phyloP scores from a whole-genome alignment of 1,140 invertebrate species.

The Dolichoris vasculosae region DNA sequence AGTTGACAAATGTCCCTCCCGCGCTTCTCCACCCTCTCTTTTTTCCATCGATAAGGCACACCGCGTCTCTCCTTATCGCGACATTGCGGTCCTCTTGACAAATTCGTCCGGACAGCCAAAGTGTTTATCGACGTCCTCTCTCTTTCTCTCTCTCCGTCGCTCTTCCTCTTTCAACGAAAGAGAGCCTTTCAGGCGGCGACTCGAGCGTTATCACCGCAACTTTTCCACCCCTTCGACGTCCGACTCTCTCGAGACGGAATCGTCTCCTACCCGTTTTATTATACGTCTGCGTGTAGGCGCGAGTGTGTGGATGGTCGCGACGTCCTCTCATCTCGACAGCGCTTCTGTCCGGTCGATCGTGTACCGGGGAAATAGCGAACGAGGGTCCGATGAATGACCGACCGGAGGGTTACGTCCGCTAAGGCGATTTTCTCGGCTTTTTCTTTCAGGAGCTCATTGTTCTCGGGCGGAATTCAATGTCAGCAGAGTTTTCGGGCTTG shows the following conservation, averaged over 20 bases:
- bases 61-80: conserved; percentile 8
- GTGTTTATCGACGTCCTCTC: conserved; percentile 19
- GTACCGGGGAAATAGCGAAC: neutral
- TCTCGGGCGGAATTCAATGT: conserved; percentile 41
- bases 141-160: neutral
- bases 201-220: conserved; percentile 27
- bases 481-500: conserved; percentile 1
- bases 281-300: neutral
- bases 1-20: conserved; percentile 11
- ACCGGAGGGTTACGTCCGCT: neutral
- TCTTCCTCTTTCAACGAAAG: neutral
- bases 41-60: conserved; percentile 6
- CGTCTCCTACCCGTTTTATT: neutral
- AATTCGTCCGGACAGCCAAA: conserved; percentile 31
- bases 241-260: neutral
- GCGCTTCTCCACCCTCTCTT: neutral
- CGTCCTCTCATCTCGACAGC: neutral
- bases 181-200: conserved; percentile 21
- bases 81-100: neutral
- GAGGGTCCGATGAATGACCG: conserved; percentile 26
- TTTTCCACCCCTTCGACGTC: conserved; percentile 4
- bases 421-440: neutral
- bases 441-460: conserved; percentile 26
- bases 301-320: neutral
- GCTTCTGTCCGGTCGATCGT: neutral